A percentile compares a stretch with the other conserved stretches of the same genome.
Conservation (phyloP, 1,140 invertebrate species). For the Chrysomallon squamiferum region DNA sequence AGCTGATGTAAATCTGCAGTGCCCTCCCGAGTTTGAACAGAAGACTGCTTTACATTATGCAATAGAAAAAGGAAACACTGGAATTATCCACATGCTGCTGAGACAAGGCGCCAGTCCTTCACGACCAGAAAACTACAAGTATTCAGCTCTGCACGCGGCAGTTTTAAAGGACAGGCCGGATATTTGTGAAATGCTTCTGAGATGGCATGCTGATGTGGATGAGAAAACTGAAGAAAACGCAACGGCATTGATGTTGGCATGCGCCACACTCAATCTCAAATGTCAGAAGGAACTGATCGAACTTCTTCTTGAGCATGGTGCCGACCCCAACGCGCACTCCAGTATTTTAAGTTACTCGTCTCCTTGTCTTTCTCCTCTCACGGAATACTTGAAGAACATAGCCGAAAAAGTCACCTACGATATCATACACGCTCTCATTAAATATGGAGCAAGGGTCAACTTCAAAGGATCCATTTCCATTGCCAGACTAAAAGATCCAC, state of each 20-base stretch:
- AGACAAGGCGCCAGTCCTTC: constrained; percentile 76
- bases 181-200: constrained; percentile 67
- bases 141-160: constrained; percentile 82
- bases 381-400: constrained; percentile 83
- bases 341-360: constrained; percentile 64
- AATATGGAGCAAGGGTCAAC: constrained; percentile 74
- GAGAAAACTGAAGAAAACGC: constrained; percentile 74
- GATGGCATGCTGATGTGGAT: constrained; percentile 72
- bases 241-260: constrained; percentile 84
- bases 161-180: constrained; percentile 69
- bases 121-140: constrained; percentile 74
- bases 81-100: constrained; percentile 80
- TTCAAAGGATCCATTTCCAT: constrained; percentile 25
- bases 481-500: constrained; percentile 34
- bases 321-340: constrained; percentile 69
- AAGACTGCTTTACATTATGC: constrained; percentile 84
- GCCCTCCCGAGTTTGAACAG: constrained; percentile 52
- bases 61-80: constrained; percentile 77
- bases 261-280: constrained; percentile 77
- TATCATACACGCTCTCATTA: constrained; percentile 76
- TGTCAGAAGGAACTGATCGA: constrained; percentile 72
- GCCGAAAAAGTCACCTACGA: constrained; percentile 70
- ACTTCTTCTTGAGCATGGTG: constrained; percentile 67
- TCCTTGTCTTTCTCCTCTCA: constrained; percentile 74
- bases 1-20: constrained; percentile 74